These are phyloP conservation scores for Avahi laniger DNA, from an alignment of 2,797 vertebrate genomes.

Conservation along the genomic window DNA sequence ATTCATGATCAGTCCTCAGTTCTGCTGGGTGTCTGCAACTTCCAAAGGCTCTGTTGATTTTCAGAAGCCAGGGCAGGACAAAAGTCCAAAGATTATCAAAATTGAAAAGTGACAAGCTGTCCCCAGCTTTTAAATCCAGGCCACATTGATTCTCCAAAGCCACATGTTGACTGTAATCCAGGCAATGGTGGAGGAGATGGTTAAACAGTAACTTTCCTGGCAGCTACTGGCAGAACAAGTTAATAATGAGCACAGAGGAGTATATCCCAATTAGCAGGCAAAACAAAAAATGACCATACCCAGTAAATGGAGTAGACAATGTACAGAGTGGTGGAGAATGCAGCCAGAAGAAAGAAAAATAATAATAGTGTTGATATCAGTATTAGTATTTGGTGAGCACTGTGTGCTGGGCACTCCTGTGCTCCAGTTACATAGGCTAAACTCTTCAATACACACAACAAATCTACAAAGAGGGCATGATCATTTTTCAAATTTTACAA, in stretches of 20 bases:
- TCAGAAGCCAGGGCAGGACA: background rate
- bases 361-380: background rate
- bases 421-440: background rate
- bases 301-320: background rate
- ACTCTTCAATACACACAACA: background rate
- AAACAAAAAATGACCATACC: background rate
- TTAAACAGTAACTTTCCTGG: background rate
- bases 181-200: background rate
- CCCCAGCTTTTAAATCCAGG: background rate
- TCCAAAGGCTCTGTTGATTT: background rate
- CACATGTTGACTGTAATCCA: accelerated
- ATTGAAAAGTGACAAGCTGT: background rate
- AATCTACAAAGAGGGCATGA: background rate
- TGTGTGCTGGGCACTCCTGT: accelerated
- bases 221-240: background rate
- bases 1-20: background rate
- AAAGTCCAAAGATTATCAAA: background rate
- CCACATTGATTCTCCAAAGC: background rate
- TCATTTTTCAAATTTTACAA: background rate
- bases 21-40: background rate
- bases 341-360: background rate
- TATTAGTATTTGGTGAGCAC: background rate
- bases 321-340: background rate
- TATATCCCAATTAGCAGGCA: background rate
- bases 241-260: background rate